Evolutionary conservation across 2,797 vertebrate species (phyloP), one percentile per base, ranked within the genome.

Genomic region (Lagodon rhomboides): DNA sequence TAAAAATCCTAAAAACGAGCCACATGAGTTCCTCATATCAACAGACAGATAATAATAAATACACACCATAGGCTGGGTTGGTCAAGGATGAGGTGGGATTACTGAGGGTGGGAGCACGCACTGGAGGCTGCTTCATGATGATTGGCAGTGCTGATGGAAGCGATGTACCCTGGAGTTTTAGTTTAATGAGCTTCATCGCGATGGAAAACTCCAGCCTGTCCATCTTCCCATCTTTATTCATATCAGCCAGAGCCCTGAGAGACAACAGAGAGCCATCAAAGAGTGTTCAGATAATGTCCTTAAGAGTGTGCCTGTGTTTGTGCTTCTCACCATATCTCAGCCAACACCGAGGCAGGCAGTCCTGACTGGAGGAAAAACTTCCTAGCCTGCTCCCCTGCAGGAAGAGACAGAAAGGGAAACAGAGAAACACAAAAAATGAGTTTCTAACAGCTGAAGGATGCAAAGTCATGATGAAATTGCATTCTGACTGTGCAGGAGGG

Each of bases 181-280:
- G 93, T 83, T 99, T 99, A 91, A 99, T 97, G 77, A 99, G 96
- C 89, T 99, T 99, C 98, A 99, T 99, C 47, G 98, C 98, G 44
- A 99, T 98, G 77, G 98, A 99, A 92, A 99, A 99, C 89, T 99
- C 98, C 68, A 97, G 93, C 56, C 97, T 95, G 92, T 99, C 97
- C 98, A 99, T 99, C 93, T 96, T 98, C 30, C 98, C 98, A 85
- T 99, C 98, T 77, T 96, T 98, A 94, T 97, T 98, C 90, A 99
- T 91, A 79, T 99, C 98, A 0, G 98, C 97, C 16, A 99, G 93
- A 4, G 96, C 80, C 98, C 98, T 99, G 84, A 51, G 25, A 74
- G 25, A 55, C 10, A 6, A 60, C 4, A 68, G 3, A 23, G 18
- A 54, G 13, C 3, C 11, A 68, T 20, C 23, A 38, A 23, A 56